Evolutionary conservation across 35 echinoderm and acorn worm genomes (phyloP).

Genomic region (Amphiura filiformis): DNA sequence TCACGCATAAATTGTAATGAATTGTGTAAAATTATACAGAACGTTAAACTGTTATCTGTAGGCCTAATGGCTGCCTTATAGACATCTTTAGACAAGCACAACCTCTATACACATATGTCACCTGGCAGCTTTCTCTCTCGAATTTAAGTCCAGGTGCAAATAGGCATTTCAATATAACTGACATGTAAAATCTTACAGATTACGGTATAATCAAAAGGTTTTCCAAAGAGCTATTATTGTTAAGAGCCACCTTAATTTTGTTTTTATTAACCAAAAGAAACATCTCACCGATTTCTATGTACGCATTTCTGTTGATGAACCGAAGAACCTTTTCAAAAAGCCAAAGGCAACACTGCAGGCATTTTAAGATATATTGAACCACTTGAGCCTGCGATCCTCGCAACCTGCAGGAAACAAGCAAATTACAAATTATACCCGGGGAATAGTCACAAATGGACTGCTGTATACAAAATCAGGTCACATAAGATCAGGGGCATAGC

Average conservation of each 20-base stretch:
- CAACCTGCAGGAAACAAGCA: conserved; percentile 42
- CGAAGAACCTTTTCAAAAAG: conserved; percentile 87
- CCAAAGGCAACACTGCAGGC: conserved; percentile 88
- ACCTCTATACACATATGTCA: not conserved
- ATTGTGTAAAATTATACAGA: too few species aligned
- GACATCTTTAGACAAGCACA: not conserved
- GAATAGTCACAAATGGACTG: not conserved
- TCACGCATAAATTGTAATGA: too few species aligned
- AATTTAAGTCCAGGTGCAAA: too few species aligned
- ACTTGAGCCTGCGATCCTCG: conserved; percentile 46
- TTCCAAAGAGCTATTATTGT: too few species aligned
- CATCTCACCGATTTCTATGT: conserved; percentile 97
- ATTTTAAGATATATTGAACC: conserved; percentile 61
- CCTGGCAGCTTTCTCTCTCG: too few species aligned
- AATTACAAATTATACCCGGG: not conserved
- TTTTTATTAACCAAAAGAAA: too few species aligned
- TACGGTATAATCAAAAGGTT: too few species aligned
- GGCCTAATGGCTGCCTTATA: not conserved
- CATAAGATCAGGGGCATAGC: not conserved
- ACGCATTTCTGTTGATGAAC: conserved; percentile 96
- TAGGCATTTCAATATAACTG: too few species aligned
- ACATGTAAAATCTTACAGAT: too few species aligned
- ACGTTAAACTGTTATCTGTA: too few species aligned
- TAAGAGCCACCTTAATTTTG: too few species aligned
- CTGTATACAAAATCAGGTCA: not conserved